phyloP scores from a whole-genome alignment of 2,113 vertebrate genomes.

The Tympanuchus pallidicinctus region DNA sequence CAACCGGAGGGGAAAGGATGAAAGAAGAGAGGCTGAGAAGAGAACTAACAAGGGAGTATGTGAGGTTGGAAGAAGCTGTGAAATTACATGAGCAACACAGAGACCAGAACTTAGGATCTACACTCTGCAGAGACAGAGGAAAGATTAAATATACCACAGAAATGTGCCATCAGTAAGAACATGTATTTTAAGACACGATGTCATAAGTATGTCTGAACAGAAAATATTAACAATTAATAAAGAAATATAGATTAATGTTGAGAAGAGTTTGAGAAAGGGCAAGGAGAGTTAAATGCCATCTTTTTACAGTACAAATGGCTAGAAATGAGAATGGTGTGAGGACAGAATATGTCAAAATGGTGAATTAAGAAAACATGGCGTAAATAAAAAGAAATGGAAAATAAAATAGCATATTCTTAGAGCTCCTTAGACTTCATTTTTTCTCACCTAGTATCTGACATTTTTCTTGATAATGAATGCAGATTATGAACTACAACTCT shows the following conservation, averaged over 20 bases:
- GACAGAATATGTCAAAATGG: neutral
- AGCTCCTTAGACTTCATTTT: neutral
- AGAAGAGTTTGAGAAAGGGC: neutral
- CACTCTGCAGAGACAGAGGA: neutral
- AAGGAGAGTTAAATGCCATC: neutral
- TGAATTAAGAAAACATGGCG: neutral
- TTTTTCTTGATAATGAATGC: neutral
- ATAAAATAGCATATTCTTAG: neutral
- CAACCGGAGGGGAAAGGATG: neutral
- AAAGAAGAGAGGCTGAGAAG: neutral
- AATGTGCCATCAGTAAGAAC: neutral
- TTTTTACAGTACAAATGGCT: rapidly evolving
- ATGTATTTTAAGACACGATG: neutral
- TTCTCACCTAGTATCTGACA: neutral
- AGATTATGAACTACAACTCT: neutral
- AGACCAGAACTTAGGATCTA: neutral
- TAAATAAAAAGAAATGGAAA: neutral
- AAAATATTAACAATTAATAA: neutral
- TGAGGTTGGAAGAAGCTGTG: neutral
- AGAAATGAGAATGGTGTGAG: rapidly evolving
- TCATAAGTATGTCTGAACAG: neutral
- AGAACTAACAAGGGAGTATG: neutral
- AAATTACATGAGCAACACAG: neutral
- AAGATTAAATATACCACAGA: neutral
- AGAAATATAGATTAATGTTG: neutral